Conservation (phyloP, 2,888 invertebrate species). For the Lasioglossum oenotherae region DNA sequence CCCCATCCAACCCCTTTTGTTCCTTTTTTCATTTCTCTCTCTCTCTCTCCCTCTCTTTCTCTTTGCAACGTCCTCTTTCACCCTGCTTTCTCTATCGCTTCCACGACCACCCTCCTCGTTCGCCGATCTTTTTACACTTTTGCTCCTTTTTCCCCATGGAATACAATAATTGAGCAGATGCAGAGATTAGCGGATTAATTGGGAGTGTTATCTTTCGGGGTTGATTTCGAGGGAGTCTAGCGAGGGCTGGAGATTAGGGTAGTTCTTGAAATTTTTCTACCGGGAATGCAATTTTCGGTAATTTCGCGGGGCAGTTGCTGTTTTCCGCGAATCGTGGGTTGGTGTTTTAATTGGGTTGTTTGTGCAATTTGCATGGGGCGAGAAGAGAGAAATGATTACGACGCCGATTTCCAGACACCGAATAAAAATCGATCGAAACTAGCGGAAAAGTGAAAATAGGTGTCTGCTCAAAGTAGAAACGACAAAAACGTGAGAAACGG, state of each 20-base stretch:
- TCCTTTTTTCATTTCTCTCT: background rate
- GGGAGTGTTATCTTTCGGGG: background rate
- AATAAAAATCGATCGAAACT: background rate
- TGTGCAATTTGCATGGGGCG: background rate
- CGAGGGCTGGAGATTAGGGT: background rate
- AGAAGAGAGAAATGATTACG: background rate
- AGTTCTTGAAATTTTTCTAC: background rate
- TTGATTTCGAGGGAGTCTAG: background rate
- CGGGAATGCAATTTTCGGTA: background rate
- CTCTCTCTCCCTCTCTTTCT: background rate
- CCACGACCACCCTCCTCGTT: background rate
- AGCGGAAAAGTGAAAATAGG: background rate
- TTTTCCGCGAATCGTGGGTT: background rate
- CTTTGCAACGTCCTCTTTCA: background rate
- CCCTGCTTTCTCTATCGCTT: background rate
- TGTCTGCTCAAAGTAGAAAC: background rate
- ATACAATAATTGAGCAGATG: conserved; percentile 11
- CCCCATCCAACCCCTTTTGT: background rate
- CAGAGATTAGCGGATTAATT: conserved; percentile 8
- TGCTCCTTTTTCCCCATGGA: background rate
- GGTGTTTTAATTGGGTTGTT: background rate
- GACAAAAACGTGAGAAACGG: background rate
- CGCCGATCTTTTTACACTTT: background rate
- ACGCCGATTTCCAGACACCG: background rate
- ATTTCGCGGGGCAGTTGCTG: background rate